A percentile compares a stretch with the other conserved stretches of the same genome.
Evolutionary conservation across 2,113 vertebrate genomes (phyloP).

Genomic region (Archilochus colubris): DNA sequence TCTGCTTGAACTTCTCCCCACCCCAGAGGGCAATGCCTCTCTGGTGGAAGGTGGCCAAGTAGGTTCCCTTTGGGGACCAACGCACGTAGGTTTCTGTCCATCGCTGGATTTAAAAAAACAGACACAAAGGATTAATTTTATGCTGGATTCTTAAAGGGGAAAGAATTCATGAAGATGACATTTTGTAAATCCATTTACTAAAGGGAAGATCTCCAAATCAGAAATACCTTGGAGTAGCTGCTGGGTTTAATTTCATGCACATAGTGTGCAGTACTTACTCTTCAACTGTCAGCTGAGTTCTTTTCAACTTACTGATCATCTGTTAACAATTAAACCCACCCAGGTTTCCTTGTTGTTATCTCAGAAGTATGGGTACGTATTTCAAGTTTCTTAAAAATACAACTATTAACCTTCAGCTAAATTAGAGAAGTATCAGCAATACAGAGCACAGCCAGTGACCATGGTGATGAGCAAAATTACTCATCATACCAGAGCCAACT

Average conservation of each 20-base stretch:
- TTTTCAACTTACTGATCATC: not conserved
- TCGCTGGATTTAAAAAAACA: conserved; percentile 73
- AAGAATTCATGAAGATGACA: not conserved
- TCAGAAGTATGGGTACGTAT: not conserved
- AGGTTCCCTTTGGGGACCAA: conserved; percentile 97
- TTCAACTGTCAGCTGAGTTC: not conserved
- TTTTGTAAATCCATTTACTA: not conserved
- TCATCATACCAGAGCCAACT: not conserved
- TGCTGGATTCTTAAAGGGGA: not conserved
- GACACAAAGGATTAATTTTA: not conserved
- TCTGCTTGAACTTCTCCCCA: conserved; percentile 99
- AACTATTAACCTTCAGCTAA: not conserved
- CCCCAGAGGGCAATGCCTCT: conserved; percentile 97
- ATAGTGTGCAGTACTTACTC: not conserved
- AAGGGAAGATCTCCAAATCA: not conserved
- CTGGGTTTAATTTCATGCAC: not conserved
- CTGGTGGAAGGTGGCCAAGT: conserved; percentile 96
- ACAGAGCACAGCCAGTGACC: not conserved
- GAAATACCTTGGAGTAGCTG: not conserved
- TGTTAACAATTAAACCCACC: not conserved
- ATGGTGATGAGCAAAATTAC: not conserved
- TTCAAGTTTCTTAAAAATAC: not conserved
- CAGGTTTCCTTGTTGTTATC: not conserved
- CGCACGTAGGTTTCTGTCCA: conserved; percentile 98
- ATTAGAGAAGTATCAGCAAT: not conserved